These are phyloP conservation scores for Periparus ater DNA, from an alignment of 2,797 vertebrate species.

Conservation along the genomic window DNA sequence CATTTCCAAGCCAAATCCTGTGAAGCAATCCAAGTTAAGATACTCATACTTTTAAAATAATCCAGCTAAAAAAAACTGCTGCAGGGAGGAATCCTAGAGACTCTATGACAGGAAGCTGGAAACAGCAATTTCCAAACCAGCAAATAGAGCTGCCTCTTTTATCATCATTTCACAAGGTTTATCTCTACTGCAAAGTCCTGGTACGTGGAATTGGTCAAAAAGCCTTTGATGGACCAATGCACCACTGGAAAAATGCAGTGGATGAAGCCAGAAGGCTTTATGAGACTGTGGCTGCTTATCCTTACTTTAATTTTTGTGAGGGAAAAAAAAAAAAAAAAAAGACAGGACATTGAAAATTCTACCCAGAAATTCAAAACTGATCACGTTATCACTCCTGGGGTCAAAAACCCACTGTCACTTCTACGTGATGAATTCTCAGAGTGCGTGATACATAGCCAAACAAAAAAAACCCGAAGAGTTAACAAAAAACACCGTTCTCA, in stretches of 20 bases:
- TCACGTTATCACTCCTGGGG: neutral
- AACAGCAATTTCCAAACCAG: neutral
- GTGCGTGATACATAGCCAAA: fast-evolving
- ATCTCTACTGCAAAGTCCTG: neutral
- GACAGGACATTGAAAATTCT: neutral
- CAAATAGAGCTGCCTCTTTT: neutral
- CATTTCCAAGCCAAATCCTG: neutral
- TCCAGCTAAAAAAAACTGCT: neutral
- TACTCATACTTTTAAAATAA: conserved; percentile 1
- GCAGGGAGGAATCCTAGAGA: neutral
- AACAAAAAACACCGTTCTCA: neutral
- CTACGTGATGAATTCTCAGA: neutral
- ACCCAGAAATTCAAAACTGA: neutral
- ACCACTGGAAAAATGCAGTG: neutral
- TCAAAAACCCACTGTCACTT: neutral
- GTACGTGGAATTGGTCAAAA: neutral
- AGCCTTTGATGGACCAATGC: neutral
- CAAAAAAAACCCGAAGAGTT: fast-evolving
- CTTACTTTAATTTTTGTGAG: neutral
- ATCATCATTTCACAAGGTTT: neutral
- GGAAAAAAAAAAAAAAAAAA: fast-evolving
- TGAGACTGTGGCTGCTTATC: neutral
- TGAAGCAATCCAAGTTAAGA: neutral
- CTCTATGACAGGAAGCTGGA: neutral
- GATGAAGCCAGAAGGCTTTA: neutral